Evolutionary conservation across 2,888 invertebrate genomes (phyloP).

Genomic region (Lepas anatifera): DNA sequence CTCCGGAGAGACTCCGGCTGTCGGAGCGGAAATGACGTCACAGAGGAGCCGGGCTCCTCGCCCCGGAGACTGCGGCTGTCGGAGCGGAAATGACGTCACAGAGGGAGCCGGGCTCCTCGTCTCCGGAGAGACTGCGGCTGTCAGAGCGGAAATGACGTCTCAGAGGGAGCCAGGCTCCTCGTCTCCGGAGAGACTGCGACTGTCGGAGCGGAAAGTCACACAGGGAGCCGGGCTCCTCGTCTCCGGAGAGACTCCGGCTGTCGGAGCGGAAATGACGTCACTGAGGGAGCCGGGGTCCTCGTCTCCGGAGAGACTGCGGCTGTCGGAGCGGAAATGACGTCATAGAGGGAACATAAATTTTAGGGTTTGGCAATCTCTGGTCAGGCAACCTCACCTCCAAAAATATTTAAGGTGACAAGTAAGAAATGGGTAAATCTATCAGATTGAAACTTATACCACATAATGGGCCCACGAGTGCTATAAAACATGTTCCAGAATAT

Average conservation of each 20-base stretch:
- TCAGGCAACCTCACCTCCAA: too few species aligned
- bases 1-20: too few species aligned
- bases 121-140: conserved; percentile 73
- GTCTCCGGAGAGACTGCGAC: conserved; percentile 73
- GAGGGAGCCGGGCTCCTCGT: conserved; percentile 69
- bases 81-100: conserved; percentile 98
- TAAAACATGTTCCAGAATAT: too few species aligned
- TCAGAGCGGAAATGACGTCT: conserved; percentile 71
- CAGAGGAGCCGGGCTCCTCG: too few species aligned
- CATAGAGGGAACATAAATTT: too few species aligned
- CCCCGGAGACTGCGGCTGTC: too few species aligned
- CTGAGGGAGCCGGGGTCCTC: conserved; percentile 63
- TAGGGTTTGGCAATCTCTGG: too few species aligned
- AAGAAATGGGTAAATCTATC: too few species aligned
- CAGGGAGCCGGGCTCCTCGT: conserved; percentile 69
- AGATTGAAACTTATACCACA: too few species aligned
- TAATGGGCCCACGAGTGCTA: too few species aligned
- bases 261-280: background rate
- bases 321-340: conserved; percentile 32
- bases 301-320: conserved; percentile 73
- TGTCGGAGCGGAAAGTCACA: conserved; percentile 74
- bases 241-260: conserved; percentile 73
- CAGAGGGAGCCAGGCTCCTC: conserved; percentile 75
- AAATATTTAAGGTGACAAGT: too few species aligned
- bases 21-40: too few species aligned